Percentiles rank a stretch among this genome's conserved stretches.
Evolutionary conservation across 2,888 invertebrate genomes (phyloP).

Genomic region (Luperina testacea): DNA sequence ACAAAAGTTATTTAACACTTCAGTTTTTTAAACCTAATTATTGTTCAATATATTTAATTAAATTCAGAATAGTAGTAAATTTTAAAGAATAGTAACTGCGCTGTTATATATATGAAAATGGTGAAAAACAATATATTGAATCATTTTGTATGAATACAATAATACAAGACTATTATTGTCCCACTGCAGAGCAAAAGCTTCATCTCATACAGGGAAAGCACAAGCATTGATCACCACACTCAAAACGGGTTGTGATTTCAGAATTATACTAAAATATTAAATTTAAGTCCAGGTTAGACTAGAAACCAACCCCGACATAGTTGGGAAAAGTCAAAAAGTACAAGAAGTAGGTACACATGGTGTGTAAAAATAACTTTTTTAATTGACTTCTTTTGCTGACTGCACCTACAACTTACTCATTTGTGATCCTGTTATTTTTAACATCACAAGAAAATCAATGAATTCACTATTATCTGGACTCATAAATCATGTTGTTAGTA

Average conservation of each 20-base stretch:
- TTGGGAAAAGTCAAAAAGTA: background rate
- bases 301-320: too few species aligned
- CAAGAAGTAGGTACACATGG: background rate
- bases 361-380: background rate
- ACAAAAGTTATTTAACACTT: background rate
- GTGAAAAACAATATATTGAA: background rate
- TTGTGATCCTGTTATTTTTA: constrained; percentile 5
- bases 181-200: background rate
- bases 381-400: background rate
- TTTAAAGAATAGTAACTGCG: background rate
- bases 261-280: background rate
- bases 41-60: background rate
- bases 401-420: background rate
- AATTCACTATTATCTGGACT: constrained; percentile 21
- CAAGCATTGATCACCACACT: background rate
- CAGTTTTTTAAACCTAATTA: background rate
- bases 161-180: background rate
- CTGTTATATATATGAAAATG: too few species aligned
- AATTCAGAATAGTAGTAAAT: background rate
- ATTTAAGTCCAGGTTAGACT: too few species aligned
- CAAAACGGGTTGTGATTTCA: background rate
- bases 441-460: constrained; percentile 15
- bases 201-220: background rate
- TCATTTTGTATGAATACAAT: background rate
- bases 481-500: constrained; percentile 11